phyloP scores from a whole-genome alignment of 2,888 invertebrate genomes.

The Galerucella calmariensis region DNA sequence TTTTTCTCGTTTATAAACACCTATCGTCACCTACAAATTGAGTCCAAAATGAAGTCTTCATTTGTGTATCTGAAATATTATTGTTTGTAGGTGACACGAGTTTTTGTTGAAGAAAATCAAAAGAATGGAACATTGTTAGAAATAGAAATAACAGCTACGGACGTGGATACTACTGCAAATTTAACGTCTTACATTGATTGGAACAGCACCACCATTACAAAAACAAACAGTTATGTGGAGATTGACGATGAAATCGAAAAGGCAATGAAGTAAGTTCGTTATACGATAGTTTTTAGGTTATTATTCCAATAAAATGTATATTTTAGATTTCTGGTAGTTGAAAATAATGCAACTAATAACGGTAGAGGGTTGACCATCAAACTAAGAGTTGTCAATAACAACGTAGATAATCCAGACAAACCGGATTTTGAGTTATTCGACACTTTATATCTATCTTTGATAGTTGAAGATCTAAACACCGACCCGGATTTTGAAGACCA shows the following conservation, averaged over 20 bases:
- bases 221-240: conserved; percentile 67
- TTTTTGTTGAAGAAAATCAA: conserved; percentile 70
- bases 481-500: conserved; percentile 58
- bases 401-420: conserved; percentile 40
- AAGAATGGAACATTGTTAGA: conserved; percentile 62
- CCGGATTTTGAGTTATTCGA: conserved; percentile 56
- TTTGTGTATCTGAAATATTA: too few species aligned
- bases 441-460: conserved; percentile 48
- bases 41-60: too few species aligned
- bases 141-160: conserved; percentile 67
- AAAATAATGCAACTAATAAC: neutral
- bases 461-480: conserved; percentile 52
- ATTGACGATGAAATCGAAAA: conserved; percentile 29
- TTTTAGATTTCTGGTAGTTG: conserved; percentile 14
- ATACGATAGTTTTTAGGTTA: too few species aligned
- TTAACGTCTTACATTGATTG: conserved; percentile 72
- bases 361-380: conserved; percentile 12
- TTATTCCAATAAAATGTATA: neutral
- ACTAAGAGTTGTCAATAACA: conserved; percentile 41
- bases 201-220: conserved; percentile 70
- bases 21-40: too few species aligned
- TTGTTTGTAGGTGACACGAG: conserved; percentile 43
- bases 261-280: conserved; percentile 39
- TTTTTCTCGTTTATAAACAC: too few species aligned
- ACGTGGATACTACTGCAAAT: conserved; percentile 71